Percentiles rank a stretch among this genome's conserved stretches.
phyloP scores from a whole-genome alignment of 2,113 vertebrate species.

The Neodon shergylaensis region DNA sequence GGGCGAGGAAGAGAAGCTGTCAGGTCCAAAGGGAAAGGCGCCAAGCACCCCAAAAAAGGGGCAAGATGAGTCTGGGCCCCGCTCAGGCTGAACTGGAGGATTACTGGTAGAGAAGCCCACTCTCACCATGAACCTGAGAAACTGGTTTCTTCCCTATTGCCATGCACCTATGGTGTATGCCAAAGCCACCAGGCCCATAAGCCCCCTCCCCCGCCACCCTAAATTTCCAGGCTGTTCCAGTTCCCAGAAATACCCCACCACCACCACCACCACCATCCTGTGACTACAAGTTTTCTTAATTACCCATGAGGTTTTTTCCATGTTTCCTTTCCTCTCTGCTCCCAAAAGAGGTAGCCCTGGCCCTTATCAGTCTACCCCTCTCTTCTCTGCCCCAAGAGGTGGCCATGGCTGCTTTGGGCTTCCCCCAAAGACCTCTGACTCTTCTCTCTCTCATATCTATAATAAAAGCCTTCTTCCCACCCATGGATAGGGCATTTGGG shows the following conservation, averaged over 20 bases:
- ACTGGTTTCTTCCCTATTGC: background rate
- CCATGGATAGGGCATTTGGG: background rate
- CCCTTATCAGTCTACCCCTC: background rate
- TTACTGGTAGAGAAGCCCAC: background rate
- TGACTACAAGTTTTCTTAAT: background rate
- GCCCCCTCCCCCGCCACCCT: background rate
- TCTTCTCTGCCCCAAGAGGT: background rate
- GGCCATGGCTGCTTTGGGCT: background rate
- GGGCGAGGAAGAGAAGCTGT: background rate
- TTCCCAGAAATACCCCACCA: background rate
- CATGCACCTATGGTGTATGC: background rate
- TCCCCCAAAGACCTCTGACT: background rate
- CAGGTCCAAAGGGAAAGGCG: background rate
- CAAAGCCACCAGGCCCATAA: background rate
- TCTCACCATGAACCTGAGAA: background rate
- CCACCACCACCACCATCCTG: background rate
- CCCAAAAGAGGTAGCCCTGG: background rate
- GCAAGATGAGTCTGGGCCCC: background rate
- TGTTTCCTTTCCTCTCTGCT: background rate
- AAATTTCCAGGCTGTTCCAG: background rate
- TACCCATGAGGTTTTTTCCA: background rate
- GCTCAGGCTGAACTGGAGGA: background rate
- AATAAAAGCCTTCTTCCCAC: background rate
- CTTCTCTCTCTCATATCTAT: background rate
- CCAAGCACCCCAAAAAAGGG: background rate